These are phyloP conservation scores for Brachionus angularis DNA, from an alignment of 1,140 invertebrate genomes.

Conservation along the genomic window DNA sequence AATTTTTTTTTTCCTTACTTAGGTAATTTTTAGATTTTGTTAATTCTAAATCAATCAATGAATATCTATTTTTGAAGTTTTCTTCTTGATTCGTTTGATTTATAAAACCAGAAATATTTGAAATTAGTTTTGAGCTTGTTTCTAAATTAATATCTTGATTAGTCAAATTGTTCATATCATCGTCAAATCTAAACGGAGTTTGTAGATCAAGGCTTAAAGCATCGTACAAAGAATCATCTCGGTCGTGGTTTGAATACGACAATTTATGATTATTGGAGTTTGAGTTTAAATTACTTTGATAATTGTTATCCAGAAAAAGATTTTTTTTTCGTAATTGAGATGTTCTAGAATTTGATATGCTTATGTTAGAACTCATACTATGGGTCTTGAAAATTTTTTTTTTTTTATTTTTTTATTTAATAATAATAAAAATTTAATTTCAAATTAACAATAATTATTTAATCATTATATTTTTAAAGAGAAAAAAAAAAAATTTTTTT, in stretches of 20 bases:
- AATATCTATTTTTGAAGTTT: slow-evolving; percentile 18
- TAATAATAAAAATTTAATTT: no score
- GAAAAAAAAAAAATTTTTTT: no score
- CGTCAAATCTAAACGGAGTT: slow-evolving; percentile 7
- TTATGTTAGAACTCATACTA: no score
- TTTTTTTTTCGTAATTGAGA: slow-evolving; percentile 7
- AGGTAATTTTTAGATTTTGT: background rate
- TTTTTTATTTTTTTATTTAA: no score
- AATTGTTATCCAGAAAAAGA: no score
- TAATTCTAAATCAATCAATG: slow-evolving; percentile 30
- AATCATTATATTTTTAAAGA: no score
- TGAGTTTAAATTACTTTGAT: background rate
- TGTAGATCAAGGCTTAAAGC: slow-evolving; percentile 25
- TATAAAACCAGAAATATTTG: no score
- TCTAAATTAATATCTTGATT: background rate
- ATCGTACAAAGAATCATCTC: slow-evolving; percentile 34
- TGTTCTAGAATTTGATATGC: no score
- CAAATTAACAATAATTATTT: no score
- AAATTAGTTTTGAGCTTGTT: background rate
- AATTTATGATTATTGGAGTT: background rate
- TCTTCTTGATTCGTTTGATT: background rate
- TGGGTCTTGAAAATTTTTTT: no score
- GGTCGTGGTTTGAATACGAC: slow-evolving; percentile 12
- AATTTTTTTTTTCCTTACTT: background rate
- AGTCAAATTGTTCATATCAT: background rate